Percentiles rank a stretch among this genome's conserved stretches.
Evolutionary conservation across 2,888 invertebrate species (phyloP).

Genomic region (Aporophyla nigra): DNA sequence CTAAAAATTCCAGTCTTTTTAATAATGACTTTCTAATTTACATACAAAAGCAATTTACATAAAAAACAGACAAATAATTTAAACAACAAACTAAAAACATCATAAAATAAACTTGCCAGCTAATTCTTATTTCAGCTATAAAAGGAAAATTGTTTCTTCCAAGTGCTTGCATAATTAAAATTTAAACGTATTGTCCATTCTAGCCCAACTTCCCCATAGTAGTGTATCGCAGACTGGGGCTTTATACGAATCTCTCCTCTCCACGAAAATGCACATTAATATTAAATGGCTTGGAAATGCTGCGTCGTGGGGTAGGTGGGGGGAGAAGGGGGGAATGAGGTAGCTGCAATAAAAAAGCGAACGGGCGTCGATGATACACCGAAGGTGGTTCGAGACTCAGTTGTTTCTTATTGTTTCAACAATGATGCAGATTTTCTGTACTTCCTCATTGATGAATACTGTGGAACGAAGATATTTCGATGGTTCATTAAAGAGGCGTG

Average conservation of each 20-base stretch:
- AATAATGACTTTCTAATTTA: not conserved
- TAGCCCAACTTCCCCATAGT: slow-evolving; percentile 81
- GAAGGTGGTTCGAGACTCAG: slow-evolving; percentile 79
- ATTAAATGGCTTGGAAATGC: slow-evolving; percentile 92
- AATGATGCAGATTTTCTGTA: slow-evolving; percentile 55
- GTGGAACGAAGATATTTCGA: not conserved
- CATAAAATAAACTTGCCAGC: slow-evolving; percentile 61
- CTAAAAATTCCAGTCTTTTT: not conserved
- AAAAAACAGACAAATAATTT: slow-evolving; percentile 5
- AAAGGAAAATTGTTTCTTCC: slow-evolving; percentile 73
- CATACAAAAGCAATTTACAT: slow-evolving; percentile 24
- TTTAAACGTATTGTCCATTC: slow-evolving; percentile 86
- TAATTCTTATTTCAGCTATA: slow-evolving; percentile 71
- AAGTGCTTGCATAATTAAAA: slow-evolving; percentile 84
- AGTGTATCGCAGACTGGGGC: slow-evolving; percentile 88
- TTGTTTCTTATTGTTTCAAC: slow-evolving; percentile 76
- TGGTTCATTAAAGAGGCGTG: slow-evolving; percentile 6
- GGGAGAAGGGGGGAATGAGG: slow-evolving; percentile 72
- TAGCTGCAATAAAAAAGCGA: slow-evolving; percentile 86
- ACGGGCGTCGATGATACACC: slow-evolving; percentile 86
- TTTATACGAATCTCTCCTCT: slow-evolving; percentile 90
- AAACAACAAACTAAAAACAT: slow-evolving; percentile 42
- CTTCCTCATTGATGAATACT: slow-evolving; percentile 22
- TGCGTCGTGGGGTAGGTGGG: slow-evolving; percentile 83
- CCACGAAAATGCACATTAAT: slow-evolving; percentile 92